These are phyloP conservation scores for Melinaea menophilus DNA, from an alignment of 2,888 invertebrate species.

Conservation along the genomic window DNA sequence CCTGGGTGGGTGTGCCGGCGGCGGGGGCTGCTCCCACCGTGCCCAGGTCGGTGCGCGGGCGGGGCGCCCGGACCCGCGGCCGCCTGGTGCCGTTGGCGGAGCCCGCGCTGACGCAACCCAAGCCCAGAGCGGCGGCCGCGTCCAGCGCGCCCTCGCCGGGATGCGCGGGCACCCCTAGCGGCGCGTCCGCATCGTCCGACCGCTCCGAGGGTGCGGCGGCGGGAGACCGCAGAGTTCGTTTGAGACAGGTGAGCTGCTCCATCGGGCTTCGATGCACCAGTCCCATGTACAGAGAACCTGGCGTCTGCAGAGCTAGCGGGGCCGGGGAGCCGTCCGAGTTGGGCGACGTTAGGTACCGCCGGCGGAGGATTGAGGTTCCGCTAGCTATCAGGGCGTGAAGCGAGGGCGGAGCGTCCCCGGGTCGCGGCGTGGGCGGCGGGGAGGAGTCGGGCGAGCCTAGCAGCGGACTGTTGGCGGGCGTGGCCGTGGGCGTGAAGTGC, in stretches of 20 bases:
- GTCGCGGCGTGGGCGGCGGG: conserved; percentile 80
- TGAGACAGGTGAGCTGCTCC: conserved; percentile 87
- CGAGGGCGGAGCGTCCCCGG: conserved; percentile 75
- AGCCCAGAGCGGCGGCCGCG: conserved; percentile 41
- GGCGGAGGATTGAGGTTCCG: conserved; percentile 65
- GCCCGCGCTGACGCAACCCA: conserved; percentile 21
- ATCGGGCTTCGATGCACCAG: conserved; percentile 85
- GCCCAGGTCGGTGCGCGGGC: conserved; percentile 63
- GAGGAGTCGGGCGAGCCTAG: conserved; percentile 77
- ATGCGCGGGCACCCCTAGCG: conserved; percentile 79
- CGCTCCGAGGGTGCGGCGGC: conserved; percentile 53
- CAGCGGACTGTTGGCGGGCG: conserved; percentile 92
- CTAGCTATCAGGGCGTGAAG: conserved; percentile 75
- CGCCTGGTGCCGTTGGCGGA: conserved; percentile 44
- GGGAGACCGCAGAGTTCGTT: conserved; percentile 70
- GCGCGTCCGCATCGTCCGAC: conserved; percentile 45
- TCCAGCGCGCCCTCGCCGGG: conserved; percentile 79
- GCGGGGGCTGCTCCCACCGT: conserved; percentile 56
- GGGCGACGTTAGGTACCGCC: conserved; percentile 76
- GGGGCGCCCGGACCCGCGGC: conserved; percentile 64
- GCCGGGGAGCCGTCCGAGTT: conserved; percentile 80
- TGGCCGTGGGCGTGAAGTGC: conserved; percentile 88
- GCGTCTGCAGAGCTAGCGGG: conserved; percentile 78
- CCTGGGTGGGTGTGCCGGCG: conserved; percentile 44
- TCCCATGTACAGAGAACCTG: conserved; percentile 79